A percentile compares a stretch with the other conserved stretches of the same genome.
Conservation (phyloP, 1,140 invertebrate genomes). For the Sminthurides bifidus region DNA sequence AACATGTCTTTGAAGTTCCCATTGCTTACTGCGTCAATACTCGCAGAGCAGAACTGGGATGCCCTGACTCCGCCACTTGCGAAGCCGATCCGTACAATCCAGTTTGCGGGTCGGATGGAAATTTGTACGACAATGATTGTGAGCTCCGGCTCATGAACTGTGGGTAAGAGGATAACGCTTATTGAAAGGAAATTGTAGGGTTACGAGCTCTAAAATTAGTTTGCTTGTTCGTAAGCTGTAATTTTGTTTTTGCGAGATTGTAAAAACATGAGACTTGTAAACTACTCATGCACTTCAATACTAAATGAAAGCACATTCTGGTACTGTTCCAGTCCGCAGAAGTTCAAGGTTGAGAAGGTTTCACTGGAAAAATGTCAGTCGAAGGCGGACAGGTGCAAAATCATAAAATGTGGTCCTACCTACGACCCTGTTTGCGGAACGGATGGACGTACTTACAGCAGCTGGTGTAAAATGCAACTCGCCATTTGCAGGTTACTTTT, state of each 20-base stretch:
- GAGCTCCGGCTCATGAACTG: constrained; percentile 82
- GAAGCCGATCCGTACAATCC: constrained; percentile 48
- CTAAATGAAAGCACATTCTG: background rate
- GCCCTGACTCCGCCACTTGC: constrained; percentile 46
- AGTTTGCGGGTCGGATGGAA: constrained; percentile 77
- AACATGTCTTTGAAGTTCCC: constrained; percentile 80
- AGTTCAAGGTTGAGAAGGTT: constrained; percentile 47
- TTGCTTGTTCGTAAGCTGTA: too few relatives aligned
- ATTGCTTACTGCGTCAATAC: constrained; percentile 74
- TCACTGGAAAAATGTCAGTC: constrained; percentile 62
- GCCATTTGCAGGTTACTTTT: constrained; percentile 59
- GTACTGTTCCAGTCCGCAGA: constrained; percentile 26
- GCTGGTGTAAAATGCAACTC: constrained; percentile 64
- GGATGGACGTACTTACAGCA: constrained; percentile 67
- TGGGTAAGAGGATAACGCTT: constrained; percentile 50
- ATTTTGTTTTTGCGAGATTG: background rate
- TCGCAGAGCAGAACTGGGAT: constrained; percentile 50
- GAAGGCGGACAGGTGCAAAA: constrained; percentile 57
- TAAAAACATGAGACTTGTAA: background rate
- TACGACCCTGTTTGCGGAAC: constrained; percentile 62
- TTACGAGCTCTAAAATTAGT: too few relatives aligned
- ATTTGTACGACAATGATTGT: constrained; percentile 74
- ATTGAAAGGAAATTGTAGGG: background rate
- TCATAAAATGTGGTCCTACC: constrained; percentile 45
- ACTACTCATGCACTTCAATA: too few relatives aligned